These are phyloP conservation scores for Sphaerophoria rueppellii DNA, from an alignment of 2,888 invertebrate species.

Conservation along the genomic window DNA sequence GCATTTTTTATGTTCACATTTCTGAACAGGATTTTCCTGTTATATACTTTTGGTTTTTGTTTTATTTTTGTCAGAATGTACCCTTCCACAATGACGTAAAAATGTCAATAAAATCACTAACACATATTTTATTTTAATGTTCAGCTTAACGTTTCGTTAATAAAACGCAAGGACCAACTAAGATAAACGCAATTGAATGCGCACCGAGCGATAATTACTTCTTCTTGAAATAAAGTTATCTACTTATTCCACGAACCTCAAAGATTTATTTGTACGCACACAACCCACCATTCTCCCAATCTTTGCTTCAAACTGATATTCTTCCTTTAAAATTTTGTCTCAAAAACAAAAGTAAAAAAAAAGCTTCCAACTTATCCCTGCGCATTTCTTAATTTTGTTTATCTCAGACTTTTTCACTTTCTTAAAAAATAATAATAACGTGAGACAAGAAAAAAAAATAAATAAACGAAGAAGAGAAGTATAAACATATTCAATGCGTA, in stretches of 20 bases:
- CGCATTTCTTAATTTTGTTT: conserved; percentile 57
- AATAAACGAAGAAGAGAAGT: not conserved
- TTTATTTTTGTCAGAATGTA: too few relatives aligned
- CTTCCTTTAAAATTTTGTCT: conserved; percentile 72
- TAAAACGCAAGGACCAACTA: too few relatives aligned
- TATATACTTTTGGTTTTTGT: too few relatives aligned
- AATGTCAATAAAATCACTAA: too few relatives aligned
- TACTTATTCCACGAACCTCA: conserved; percentile 13
- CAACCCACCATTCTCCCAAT: conserved; percentile 68
- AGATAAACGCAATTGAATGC: not conserved
- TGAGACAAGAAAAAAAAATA: conserved; percentile 57
- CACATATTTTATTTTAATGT: too few relatives aligned
- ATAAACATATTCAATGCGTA: not conserved
- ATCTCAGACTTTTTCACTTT: conserved; percentile 32
- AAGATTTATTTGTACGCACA: conserved; percentile 68
- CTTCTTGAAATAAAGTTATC: not conserved
- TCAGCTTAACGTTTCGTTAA: too few relatives aligned
- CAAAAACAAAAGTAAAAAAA: conserved; percentile 68
- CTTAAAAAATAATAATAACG: conserved; percentile 39
- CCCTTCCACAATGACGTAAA: too few relatives aligned
- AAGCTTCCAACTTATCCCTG: conserved; percentile 58
- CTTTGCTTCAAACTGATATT: conserved; percentile 55
- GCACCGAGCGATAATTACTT: not conserved
- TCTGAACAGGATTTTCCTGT: too few relatives aligned
- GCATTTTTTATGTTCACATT: too few relatives aligned